Evolutionary conservation across 2,888 invertebrate species (phyloP).

Genomic region (Myopa tessellatipennis): DNA sequence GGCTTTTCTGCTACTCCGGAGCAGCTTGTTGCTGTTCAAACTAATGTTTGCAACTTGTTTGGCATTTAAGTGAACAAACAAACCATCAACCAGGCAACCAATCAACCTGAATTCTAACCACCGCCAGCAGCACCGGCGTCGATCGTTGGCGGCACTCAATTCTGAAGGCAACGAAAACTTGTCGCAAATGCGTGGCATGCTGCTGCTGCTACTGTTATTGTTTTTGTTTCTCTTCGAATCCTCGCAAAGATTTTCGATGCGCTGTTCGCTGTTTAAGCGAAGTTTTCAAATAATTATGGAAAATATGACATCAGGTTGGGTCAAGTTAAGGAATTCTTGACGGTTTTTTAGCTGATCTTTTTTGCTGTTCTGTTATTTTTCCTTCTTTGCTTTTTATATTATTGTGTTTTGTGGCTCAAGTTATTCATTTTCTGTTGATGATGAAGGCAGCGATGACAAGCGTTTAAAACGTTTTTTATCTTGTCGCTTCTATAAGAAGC

Average conservation of each 20-base stretch:
- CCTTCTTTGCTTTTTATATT: neutral
- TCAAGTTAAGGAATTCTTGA: slow-evolving; percentile 27
- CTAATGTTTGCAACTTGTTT: slow-evolving; percentile 28
- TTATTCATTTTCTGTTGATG: too few species aligned
- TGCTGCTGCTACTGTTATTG: neutral
- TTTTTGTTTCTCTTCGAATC: neutral
- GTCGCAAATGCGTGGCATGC: slow-evolving; percentile 18
- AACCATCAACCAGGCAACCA: neutral
- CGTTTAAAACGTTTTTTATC: slow-evolving; percentile 47
- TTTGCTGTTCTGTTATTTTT: too few species aligned
- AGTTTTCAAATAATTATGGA: slow-evolving; percentile 30
- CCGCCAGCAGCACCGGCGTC: neutral
- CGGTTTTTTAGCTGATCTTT: neutral
- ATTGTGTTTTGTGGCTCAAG: neutral
- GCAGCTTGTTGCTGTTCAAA: neutral
- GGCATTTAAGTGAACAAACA: slow-evolving; percentile 32
- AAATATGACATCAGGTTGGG: slow-evolving; percentile 38
- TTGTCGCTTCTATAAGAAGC: neutral
- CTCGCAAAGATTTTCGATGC: neutral
- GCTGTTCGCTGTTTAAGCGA: neutral
- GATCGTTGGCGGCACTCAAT: neutral
- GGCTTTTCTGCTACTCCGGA: neutral
- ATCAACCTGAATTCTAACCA: neutral
- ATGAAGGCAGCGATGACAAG: slow-evolving; percentile 42
- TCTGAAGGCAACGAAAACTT: neutral